These are phyloP conservation scores for Epirrhoe alternata DNA, from an alignment of 2,888 invertebrate genomes.

Conservation along the genomic window DNA sequence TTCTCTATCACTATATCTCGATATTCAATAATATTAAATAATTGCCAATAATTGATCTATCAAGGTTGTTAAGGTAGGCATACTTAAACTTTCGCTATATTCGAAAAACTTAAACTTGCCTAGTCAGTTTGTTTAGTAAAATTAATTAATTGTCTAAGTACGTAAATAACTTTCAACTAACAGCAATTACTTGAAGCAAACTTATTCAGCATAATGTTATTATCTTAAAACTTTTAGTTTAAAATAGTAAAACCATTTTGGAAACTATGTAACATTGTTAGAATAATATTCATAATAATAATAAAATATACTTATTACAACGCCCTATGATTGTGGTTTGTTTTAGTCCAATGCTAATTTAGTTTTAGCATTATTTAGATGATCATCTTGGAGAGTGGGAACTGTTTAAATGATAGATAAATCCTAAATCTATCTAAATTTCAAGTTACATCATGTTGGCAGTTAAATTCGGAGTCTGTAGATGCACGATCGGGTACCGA, in stretches of 20 bases:
- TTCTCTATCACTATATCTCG: too few relatives aligned
- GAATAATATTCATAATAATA: too few relatives aligned
- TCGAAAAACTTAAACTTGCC: neutral
- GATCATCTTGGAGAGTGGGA: neutral
- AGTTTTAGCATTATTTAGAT: neutral
- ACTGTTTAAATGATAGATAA: neutral
- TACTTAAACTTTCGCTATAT: neutral
- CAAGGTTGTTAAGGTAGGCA: neutral
- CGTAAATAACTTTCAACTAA: neutral
- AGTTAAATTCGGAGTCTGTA: constrained; percentile 23
- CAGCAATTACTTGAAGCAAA: neutral
- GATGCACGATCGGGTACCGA: constrained; percentile 28
- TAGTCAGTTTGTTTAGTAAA: constrained; percentile 10
- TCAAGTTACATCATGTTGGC: constrained; percentile 18
- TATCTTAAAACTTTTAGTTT: too few relatives aligned
- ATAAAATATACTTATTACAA: too few relatives aligned
- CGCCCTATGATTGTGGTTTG: too few relatives aligned
- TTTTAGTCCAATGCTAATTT: too few relatives aligned
- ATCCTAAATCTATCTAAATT: neutral
- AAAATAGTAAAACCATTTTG: too few relatives aligned
- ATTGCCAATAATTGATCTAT: neutral
- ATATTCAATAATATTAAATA: neutral
- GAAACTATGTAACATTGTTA: too few relatives aligned
- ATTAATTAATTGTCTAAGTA: constrained; percentile 2
- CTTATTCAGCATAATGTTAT: neutral